Evolutionary conservation across 2,888 invertebrate genomes (phyloP).

Genomic region (Nezara viridula): DNA sequence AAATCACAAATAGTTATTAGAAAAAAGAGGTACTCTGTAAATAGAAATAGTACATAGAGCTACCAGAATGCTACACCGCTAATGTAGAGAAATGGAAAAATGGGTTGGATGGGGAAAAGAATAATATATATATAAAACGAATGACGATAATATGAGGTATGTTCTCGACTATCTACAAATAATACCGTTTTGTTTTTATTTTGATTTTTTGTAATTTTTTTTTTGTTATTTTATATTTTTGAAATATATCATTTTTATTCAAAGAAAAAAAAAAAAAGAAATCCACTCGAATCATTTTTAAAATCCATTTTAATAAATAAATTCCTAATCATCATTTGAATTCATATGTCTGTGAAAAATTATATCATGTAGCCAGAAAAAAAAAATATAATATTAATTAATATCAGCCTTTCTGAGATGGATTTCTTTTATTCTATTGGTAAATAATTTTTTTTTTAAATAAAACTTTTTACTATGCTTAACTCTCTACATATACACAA

Average conservation of each 20-base stretch:
- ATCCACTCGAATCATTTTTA: constrained; percentile 41
- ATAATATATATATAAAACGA: constrained; percentile 62
- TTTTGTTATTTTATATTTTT: constrained; percentile 39
- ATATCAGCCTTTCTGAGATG: constrained; percentile 24
- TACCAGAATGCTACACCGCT: constrained; percentile 43
- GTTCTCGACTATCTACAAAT: constrained; percentile 62
- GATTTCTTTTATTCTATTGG: constrained; percentile 58
- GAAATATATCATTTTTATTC: constrained; percentile 39
- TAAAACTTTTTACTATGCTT: constrained; percentile 59
- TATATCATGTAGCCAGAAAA: background rate
- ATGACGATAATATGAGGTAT: constrained; percentile 50
- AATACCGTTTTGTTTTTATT: constrained; percentile 57
- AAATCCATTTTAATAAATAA: constrained; percentile 4
- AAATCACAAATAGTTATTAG: constrained; percentile 58
- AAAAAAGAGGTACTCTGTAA: constrained; percentile 52
- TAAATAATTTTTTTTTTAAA: constrained; percentile 62
- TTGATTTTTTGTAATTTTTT: background rate
- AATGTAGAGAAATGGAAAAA: constrained; percentile 51
- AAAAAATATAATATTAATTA: background rate
- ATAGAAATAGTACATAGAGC: constrained; percentile 59
- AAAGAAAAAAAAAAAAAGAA: constrained; percentile 48
- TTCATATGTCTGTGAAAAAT: background rate
- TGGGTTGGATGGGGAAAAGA: constrained; percentile 55
- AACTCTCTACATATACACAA: constrained; percentile 64
- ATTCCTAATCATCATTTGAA: background rate